Evolutionary conservation across 2,888 invertebrate genomes (phyloP).

Genomic region (Limnephilus auricula): DNA sequence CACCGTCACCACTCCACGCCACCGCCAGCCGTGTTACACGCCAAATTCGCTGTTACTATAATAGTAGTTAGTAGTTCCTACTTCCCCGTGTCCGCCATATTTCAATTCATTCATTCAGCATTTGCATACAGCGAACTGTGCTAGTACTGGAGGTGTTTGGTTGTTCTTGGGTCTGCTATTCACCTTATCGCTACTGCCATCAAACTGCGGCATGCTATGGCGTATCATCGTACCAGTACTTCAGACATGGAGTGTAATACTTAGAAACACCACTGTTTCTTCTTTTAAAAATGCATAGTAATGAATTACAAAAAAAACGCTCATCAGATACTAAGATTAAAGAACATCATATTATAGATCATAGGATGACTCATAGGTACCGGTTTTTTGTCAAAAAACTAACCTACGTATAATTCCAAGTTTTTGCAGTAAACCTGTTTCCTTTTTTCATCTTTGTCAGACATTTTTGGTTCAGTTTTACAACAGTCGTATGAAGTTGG

Average conservation of each 20-base stretch:
- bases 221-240: not conserved
- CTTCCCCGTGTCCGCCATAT: conserved; percentile 13
- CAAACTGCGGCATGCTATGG: not conserved
- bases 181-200: not conserved
- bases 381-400: too few relatives aligned
- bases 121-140: conserved; percentile 9
- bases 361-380: too few relatives aligned
- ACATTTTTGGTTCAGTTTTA: too few relatives aligned
- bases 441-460: too few relatives aligned
- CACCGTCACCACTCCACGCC: conserved; percentile 39
- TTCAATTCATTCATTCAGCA: conserved; percentile 30
- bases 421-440: too few relatives aligned
- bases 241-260: not conserved
- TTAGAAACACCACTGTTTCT: not conserved
- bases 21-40: conserved; percentile 34
- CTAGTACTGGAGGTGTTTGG: not conserved
- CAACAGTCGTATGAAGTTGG: too few relatives aligned
- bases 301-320: not conserved
- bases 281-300: not conserved
- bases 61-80: not conserved
- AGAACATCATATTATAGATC: not conserved
- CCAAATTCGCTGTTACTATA: conserved; percentile 29
- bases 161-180: not conserved
- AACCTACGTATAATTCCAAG: too few relatives aligned
- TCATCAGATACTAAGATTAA: too few relatives aligned